Base-by-base conservation (phyloP, 2,113 vertebrate genomes). In the Gobius niger region DNA sequence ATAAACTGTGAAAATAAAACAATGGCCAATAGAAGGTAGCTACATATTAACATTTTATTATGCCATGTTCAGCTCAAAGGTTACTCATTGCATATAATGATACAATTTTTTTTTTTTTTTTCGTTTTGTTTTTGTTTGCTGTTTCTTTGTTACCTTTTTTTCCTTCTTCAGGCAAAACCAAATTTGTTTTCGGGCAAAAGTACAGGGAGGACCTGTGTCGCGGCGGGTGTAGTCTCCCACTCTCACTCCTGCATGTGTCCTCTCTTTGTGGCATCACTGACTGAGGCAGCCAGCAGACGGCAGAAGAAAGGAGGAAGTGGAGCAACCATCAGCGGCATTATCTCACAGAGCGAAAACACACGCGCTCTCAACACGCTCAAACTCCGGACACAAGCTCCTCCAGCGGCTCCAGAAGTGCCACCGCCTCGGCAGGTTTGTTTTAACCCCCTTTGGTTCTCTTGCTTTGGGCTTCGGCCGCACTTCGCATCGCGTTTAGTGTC, bases 251-350 rank as follows among this genome's bases (percentile, higher is more conserved):
- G 6, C 52, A 5, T 12, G 68, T 63, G n/a, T 68, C 70, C 72
- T 50, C 72, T 50, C 56, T 51, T 65, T 70, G 44, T 67, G 84
- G 66, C 74, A 81, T 73, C 82, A 51, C 44, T 40, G 42, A 51
- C 44, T 40, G 40, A 65, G 71, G 44, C 86, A 82, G 88, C 87
- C 85, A 86, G 82, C 82, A 88, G 82, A 87, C 88, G 87, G 89
- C 89, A 88, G 89, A 80, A 87, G 91, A 78, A 84, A 91, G 67
- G 86, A 92, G 91, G 92, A 93, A 93, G 92, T 92, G 87, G 82
- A 89, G 7, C 52, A 8, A 89, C 88, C 91, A 91, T 89, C 91
- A 89, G 90, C 91, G 70, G 70, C 84, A 68, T 34, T 34, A 34
- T 87, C 81, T 82, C 78, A 24, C 60, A 61, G 78, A 53, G 75